Evolutionary conservation across 2,888 invertebrate genomes (phyloP).

Genomic region (Phytoseiulus persimilis): DNA sequence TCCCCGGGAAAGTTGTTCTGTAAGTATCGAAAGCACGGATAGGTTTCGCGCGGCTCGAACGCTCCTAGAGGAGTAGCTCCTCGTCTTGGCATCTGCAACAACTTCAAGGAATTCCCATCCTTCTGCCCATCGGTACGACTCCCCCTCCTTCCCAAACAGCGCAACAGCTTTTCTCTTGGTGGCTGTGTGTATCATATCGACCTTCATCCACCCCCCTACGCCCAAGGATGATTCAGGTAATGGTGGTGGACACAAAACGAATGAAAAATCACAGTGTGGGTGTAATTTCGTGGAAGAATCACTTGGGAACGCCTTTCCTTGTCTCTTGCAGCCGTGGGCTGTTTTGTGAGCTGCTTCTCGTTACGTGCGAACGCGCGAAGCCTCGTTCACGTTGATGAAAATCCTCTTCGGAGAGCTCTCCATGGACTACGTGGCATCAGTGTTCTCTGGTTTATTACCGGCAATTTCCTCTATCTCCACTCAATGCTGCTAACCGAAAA

Average conservation of each 20-base stretch:
- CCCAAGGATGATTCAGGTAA: background rate
- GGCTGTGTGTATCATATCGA: background rate
- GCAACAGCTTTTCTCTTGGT: background rate
- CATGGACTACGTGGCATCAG: slow-evolving; percentile 32
- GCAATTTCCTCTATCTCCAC: slow-evolving; percentile 26
- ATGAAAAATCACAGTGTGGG: background rate
- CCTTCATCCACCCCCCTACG: background rate
- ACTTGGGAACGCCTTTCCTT: background rate
- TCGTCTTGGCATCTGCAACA: background rate
- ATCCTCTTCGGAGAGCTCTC: slow-evolving; percentile 19
- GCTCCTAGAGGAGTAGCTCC: background rate
- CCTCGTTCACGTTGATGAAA: slow-evolving; percentile 7
- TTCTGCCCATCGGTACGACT: too few relatives aligned
- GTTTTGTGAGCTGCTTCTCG: background rate
- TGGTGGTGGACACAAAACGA: background rate
- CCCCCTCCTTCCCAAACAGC: background rate
- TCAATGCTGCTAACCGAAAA: slow-evolving; percentile 22
- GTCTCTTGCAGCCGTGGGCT: slow-evolving; percentile 9
- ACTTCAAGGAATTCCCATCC: background rate
- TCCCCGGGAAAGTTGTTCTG: background rate
- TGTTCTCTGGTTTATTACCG: slow-evolving; percentile 36
- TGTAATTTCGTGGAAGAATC: background rate
- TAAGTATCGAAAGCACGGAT: background rate
- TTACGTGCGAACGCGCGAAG: slow-evolving; percentile 7
- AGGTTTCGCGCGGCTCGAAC: background rate